These are phyloP conservation scores for Sphaerophoria rueppellii DNA, from an alignment of 2,888 invertebrate species.

Conservation along the genomic window DNA sequence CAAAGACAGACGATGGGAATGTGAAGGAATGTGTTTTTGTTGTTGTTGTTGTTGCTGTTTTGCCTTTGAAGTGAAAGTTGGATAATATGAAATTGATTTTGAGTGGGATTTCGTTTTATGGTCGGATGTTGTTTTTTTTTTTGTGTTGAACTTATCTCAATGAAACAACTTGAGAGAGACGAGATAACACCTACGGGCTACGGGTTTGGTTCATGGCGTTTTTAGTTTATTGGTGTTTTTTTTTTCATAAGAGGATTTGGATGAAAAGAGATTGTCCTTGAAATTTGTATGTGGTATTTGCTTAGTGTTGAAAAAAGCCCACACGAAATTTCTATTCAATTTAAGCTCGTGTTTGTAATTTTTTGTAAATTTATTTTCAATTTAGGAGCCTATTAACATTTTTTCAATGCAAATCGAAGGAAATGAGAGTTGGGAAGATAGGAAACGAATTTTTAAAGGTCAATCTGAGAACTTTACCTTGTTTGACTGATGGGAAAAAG, in stretches of 20 bases:
- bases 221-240: conserved; percentile 6
- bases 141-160: background rate
- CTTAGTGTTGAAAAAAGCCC: too few relatives aligned
- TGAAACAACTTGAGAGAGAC: conserved; percentile 6
- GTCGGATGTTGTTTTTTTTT: background rate
- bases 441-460: too few relatives aligned
- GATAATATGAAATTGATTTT: conserved; percentile 41
- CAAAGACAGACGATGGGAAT: conserved; percentile 36
- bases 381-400: too few relatives aligned
- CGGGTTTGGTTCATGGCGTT: background rate
- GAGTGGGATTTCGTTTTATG: conserved; percentile 35
- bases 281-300: too few relatives aligned
- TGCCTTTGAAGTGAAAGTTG: conserved; percentile 35
- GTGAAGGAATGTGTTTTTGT: background rate
- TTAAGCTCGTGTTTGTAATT: too few relatives aligned
- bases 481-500: too few relatives aligned
- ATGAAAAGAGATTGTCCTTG: too few relatives aligned
- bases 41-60: background rate
- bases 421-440: too few relatives aligned
- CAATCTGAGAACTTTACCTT: too few relatives aligned
- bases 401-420: too few relatives aligned
- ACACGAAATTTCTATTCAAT: too few relatives aligned
- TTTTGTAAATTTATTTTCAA: too few relatives aligned
- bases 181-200: background rate
- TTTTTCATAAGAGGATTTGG: background rate